Evolutionary conservation across 2,888 invertebrate genomes (phyloP).

Genomic region (Tetramorium bicarinatum): DNA sequence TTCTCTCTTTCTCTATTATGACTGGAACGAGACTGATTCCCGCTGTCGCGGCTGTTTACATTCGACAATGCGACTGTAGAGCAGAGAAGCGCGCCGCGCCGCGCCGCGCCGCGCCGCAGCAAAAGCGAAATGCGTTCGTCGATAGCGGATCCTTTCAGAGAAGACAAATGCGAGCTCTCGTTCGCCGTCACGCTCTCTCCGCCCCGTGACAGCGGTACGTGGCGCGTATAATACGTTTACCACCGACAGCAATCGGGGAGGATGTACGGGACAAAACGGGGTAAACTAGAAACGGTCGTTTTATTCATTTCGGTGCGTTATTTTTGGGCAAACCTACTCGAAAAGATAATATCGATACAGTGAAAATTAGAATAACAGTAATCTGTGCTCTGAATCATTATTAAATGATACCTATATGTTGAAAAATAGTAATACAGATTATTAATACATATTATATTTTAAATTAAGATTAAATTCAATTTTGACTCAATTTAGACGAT

Average conservation of each 20-base stretch:
- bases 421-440: background rate
- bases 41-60: constrained; percentile 30
- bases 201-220: constrained; percentile 21
- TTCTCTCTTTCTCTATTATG: constrained; percentile 17
- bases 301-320: background rate
- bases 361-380: background rate
- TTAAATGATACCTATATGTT: background rate
- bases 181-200: constrained; percentile 9
- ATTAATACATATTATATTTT: background rate
- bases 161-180: constrained; percentile 43
- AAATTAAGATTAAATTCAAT: background rate
- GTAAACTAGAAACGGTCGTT: constrained; percentile 37
- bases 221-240: constrained; percentile 48
- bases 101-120: background rate
- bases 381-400: background rate
- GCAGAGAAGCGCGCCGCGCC: constrained; percentile 2
- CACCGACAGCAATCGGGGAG: constrained; percentile 16
- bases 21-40: constrained; percentile 17
- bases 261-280: constrained; percentile 18
- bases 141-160: constrained; percentile 37
- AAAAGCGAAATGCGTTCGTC: constrained; percentile 1
- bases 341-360: background rate
- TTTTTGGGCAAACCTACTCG: background rate
- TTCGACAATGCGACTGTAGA: constrained; percentile 41
- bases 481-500: background rate